Conservation (phyloP, 2,888 invertebrate genomes). For the Chloroclysta siterata region DNA sequence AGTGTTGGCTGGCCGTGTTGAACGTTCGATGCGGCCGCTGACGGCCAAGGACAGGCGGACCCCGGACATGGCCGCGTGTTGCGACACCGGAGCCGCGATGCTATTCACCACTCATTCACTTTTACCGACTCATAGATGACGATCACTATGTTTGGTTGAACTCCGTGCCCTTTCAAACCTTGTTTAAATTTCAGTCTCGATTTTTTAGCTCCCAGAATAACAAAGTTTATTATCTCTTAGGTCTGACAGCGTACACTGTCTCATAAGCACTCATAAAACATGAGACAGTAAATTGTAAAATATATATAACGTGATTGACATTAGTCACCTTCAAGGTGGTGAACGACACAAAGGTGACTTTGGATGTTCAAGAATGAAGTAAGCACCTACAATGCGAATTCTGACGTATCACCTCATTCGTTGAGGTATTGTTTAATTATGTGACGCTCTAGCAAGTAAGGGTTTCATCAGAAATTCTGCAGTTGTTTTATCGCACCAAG, state of each 20-base stretch:
- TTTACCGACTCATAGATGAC: slow-evolving; percentile 7
- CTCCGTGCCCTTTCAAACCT: background rate
- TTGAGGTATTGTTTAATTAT: slow-evolving; percentile 34
- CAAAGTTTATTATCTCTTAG: slow-evolving; percentile 12
- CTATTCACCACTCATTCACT: slow-evolving; percentile 40
- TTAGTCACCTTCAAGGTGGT: slow-evolving; percentile 55
- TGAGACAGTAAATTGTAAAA: slow-evolving; percentile 34
- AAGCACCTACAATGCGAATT: slow-evolving; percentile 60
- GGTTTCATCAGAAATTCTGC: slow-evolving; percentile 38
- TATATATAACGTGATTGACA: slow-evolving; percentile 53
- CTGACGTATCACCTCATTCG: slow-evolving; percentile 47
- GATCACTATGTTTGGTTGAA: slow-evolving; percentile 2
- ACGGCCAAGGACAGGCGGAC: slow-evolving; percentile 70
- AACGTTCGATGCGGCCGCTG: slow-evolving; percentile 47
- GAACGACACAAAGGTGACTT: slow-evolving; percentile 66
- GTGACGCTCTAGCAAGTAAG: slow-evolving; percentile 21
- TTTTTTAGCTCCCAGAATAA: background rate
- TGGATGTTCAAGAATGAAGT: slow-evolving; percentile 56
- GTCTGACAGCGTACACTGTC: slow-evolving; percentile 24
- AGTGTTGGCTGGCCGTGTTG: slow-evolving; percentile 43
- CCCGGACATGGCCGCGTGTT: slow-evolving; percentile 60
- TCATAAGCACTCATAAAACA: slow-evolving; percentile 33
- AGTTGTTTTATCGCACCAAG: slow-evolving; percentile 21
- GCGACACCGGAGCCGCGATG: slow-evolving; percentile 58
- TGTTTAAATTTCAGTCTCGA: background rate